Evolutionary conservation across 2,888 invertebrate genomes (phyloP), one percentile per base, ranked within the genome.

Genomic region (Parelbella ahira): DNA sequence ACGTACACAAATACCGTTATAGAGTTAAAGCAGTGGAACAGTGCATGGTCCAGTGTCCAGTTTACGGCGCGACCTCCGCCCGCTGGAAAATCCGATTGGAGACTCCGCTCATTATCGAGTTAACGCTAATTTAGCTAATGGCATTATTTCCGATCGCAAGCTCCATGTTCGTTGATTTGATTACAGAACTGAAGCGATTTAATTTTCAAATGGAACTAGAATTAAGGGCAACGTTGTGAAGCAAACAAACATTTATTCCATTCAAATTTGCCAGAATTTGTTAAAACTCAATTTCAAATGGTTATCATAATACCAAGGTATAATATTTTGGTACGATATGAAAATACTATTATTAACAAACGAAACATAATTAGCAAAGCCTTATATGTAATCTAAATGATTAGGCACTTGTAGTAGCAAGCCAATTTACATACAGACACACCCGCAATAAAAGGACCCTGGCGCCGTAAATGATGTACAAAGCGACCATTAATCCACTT

Each of bases 41-140:
- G 10, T 29, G n/a, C n/a, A n/a, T n/a, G n/a, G n/a, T n/a, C n/a
- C 27, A 21, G 33, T 21, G 30, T 38, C 46, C 38, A 46, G 47
- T 50, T 44, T 45, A 25, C 44, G 44, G 44, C 36, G 18, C 23
- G 49, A 49, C 51, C 51, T 51, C 39, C 48, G 49, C 53, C 51
- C 50, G 50, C 54, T 52, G n/a, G 54, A 53, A 48, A 48, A 51
- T 47, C 56, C 48, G 49, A 49, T 48, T 47, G 50, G 54, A 52
- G 48, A 51, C 50, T 7, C 13, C 32, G 53, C 54, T 61, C 53
- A 60, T 64, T 63, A 65, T 63, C 59, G 55, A 66, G 59, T 65
- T 64, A 66, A 52, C 55, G 49, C 55, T 61, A 66, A 65, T 63
- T 56, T 53, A 54, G 46, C 48, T 58, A 58, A 59, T 61, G 51